Conservation (phyloP, 2,797 vertebrate species). For the Staurois parvus region DNA sequence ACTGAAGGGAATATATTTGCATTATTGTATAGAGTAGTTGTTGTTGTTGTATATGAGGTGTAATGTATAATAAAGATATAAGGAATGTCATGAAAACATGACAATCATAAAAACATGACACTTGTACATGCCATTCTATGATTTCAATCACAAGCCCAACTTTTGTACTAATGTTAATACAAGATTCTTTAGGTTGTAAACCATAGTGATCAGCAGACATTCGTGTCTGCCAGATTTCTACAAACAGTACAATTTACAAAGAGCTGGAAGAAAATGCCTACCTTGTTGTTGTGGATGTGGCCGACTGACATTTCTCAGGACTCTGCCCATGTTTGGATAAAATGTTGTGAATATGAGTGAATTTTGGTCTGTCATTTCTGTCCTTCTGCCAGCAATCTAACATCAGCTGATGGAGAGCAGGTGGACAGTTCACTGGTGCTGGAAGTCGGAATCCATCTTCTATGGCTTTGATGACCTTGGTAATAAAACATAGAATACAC, state of each 20-base stretch:
- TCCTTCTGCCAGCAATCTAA: conserved; percentile 95
- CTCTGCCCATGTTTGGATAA: conserved; percentile 89
- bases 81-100: too few species aligned
- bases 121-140: too few species aligned
- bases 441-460: conserved; percentile 96
- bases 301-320: conserved; percentile 78
- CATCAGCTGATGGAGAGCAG: conserved; percentile 89
- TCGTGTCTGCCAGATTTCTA: neutral
- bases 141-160: too few species aligned
- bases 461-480: conserved; percentile 93
- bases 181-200: too few species aligned
- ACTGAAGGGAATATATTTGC: too few species aligned
- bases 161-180: too few species aligned
- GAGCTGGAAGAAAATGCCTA: neutral
- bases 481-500: neutral
- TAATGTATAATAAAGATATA: too few species aligned
- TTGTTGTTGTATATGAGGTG: too few species aligned
- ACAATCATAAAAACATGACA: too few species aligned
- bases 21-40: too few species aligned
- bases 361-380: conserved; percentile 87
- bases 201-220: too few species aligned
- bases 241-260: neutral
- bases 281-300: conserved; percentile 70
- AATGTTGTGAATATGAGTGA: conserved; percentile 89
- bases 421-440: conserved; percentile 87